Conservation (phyloP, 2,888 invertebrate species). For the Gastracanthus pulcherrimus region DNA sequence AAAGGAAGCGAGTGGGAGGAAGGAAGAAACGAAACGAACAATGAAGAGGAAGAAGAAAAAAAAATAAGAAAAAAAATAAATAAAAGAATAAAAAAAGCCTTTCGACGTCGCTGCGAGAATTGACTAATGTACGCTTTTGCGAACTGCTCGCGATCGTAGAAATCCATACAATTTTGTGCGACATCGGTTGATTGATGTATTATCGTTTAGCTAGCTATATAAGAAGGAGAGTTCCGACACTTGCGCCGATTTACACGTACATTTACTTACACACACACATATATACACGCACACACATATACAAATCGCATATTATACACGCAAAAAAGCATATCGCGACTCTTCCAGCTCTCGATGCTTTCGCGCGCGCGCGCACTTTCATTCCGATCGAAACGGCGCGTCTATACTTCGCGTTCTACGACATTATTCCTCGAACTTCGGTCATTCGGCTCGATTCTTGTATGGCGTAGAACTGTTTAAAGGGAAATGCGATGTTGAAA, state of each 20-base stretch:
- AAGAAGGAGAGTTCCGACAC: slow-evolving; percentile 52
- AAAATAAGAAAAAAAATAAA: slow-evolving; percentile 12
- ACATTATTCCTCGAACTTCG: slow-evolving; percentile 19
- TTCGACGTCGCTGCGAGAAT: slow-evolving; percentile 58
- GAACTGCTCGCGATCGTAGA: slow-evolving; percentile 55
- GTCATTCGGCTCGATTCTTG: slow-evolving; percentile 54
- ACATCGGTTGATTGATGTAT: slow-evolving; percentile 66
- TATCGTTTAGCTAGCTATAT: slow-evolving; percentile 65
- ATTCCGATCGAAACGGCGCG: slow-evolving; percentile 15
- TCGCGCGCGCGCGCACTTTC: slow-evolving; percentile 14
- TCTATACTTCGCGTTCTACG: slow-evolving; percentile 8
- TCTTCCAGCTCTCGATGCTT: slow-evolving; percentile 44
- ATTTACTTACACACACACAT: neutral
- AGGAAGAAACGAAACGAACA: slow-evolving; percentile 55
- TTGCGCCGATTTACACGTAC: neutral
- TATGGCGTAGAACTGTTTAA: neutral
- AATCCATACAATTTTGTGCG: slow-evolving; percentile 61
- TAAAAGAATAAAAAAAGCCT: slow-evolving; percentile 57
- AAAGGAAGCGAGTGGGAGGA: slow-evolving; percentile 37
- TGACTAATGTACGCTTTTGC: slow-evolving; percentile 58
- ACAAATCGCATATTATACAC: neutral
- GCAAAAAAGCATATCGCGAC: slow-evolving; percentile 12
- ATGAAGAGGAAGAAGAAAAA: neutral
- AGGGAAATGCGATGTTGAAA: neutral
- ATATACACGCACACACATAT: neutral